Percentiles rank a stretch among this genome's conserved stretches.
These are phyloP conservation scores for Odontamblyopus rebecca DNA, from an alignment of 2,797 vertebrate genomes.

Conservation along the genomic window DNA sequence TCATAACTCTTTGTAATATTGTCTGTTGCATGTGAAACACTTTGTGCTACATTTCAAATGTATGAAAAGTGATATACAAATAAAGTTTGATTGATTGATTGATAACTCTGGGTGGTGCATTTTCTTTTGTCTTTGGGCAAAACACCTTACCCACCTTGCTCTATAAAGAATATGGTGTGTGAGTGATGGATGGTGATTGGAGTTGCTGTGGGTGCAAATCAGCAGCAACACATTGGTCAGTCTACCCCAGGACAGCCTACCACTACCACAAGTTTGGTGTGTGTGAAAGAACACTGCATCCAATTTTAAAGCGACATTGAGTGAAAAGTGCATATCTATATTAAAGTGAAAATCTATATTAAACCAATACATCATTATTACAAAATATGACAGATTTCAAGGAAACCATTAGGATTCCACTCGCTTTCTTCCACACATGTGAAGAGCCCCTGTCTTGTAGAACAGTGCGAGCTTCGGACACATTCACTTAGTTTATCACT, in stretches of 20 bases:
- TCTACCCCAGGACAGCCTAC: neutral
- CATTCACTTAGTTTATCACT: slow-evolving; percentile 69
- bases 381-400: neutral
- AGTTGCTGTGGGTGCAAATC: neutral
- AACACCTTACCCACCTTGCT: neutral
- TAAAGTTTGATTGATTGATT: too few species aligned
- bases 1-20: neutral
- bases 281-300: neutral
- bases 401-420: neutral
- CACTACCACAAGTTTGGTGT: neutral
- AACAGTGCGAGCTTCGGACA: slow-evolving; percentile 46
- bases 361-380: neutral
- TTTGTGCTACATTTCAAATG: too few species aligned
- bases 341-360: neutral
- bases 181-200: neutral
- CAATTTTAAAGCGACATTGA: neutral
- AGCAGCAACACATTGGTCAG: neutral
- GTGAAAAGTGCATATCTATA: neutral
- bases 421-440: slow-evolving; percentile 2
- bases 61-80: too few species aligned
- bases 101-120: neutral
- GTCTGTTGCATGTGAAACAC: too few species aligned
- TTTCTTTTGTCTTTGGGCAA: neutral
- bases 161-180: neutral
- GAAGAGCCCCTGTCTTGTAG: slow-evolving; percentile 29